Evolutionary conservation across 2,797 vertebrate species (phyloP), one percentile per base, ranked within the genome.

Genomic region (Pelochelys cantorii): DNA sequence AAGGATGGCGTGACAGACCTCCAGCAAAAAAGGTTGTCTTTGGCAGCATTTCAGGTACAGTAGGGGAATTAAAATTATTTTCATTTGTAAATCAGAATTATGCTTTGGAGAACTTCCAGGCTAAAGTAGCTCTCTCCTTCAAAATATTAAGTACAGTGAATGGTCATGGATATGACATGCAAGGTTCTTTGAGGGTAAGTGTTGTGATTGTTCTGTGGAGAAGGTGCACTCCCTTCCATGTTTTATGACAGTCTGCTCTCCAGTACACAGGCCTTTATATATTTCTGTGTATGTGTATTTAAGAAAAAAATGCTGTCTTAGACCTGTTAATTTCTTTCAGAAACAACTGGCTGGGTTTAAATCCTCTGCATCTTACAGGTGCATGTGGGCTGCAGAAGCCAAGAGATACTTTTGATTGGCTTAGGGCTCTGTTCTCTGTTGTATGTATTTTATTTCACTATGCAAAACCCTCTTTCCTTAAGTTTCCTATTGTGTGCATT

Each of bases 341-440:
- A 31, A 83, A 52, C 9, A 42, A 18, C 15, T 48, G 65, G 12
- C 34, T 71, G 48, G 13, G 65, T 14, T 7, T 56, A 77, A 83
- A 88, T 11, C 2, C 23, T 2, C 3, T 77, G 62, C 75, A 22
- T 62, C 55, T 74, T 57, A 11, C n/a, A 29, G 11, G 65, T n/a
- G 17, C 2, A n/a, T 37, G 20, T 0, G 0, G 48, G 37, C 31
- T 27, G 37, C n/a, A 27, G 56, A 90, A 80, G 79, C 7, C 23
- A 42, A n/a, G 59, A 83, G 25, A 34, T 37, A 7, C 29, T 59
- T 88, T 81, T 85, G 52, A 85, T 77, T 71, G 59, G 37, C 10
- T 23, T 13, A 12, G 15, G 11, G 3, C 68, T 88, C 42, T 90
- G n/a, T 53, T 81, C 83, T 59, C 54, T 37, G 55, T n/a, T 60